These are phyloP conservation scores for Trialeurodes vaporariorum DNA, from an alignment of 1,140 invertebrate genomes.

Conservation along the genomic window DNA sequence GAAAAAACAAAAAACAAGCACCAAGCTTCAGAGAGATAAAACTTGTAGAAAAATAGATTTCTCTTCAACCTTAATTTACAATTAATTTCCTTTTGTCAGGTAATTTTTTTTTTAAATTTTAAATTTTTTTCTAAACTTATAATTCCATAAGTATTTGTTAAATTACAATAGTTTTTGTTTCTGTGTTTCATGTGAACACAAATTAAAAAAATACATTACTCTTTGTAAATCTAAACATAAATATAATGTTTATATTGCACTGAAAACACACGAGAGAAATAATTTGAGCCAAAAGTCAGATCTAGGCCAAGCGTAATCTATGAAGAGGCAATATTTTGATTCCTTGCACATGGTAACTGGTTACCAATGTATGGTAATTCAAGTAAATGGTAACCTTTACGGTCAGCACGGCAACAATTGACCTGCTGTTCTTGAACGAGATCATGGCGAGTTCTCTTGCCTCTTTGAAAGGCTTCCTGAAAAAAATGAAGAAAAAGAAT, in stretches of 20 bases:
- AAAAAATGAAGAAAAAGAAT: no score
- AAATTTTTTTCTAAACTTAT: no score
- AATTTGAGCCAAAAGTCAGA: neutral
- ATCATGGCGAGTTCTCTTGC: neutral
- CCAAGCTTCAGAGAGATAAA: neutral
- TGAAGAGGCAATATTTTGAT: neutral
- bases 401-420: neutral
- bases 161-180: neutral
- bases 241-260: neutral
- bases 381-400: neutral
- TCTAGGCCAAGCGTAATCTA: neutral
- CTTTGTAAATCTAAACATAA: neutral
- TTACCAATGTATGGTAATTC: neutral
- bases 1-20: neutral
- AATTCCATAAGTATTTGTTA: neutral
- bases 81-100: no score
- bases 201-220: neutral
- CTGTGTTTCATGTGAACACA: neutral
- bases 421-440: neutral
- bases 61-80: neutral
- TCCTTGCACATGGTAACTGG: neutral
- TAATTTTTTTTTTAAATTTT: no score
- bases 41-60: neutral
- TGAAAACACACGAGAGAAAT: neutral
- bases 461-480: neutral